Base-by-base conservation (phyloP, 1,140 invertebrate genomes). In the Pseudoatta argentina region DNA sequence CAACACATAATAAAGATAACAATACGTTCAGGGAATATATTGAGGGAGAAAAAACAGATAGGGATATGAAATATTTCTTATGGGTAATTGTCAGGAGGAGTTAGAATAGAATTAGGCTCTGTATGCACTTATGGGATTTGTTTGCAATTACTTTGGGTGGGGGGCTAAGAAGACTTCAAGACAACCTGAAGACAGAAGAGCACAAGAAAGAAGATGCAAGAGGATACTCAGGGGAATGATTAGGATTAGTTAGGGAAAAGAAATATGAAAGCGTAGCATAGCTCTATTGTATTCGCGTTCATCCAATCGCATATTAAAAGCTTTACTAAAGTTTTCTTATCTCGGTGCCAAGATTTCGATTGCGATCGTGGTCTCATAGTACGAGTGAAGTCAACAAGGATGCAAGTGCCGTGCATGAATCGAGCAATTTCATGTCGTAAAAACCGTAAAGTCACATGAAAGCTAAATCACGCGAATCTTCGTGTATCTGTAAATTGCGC, bases 171-270 rank as follows among this genome's bases (percentile, higher is more conserved):
- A 94, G 92, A 94, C 82, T n/a, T 93, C 92, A 94, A 93, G 93
- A 94, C 89, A 89, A 87, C 89, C 79, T 92, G 88, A 95, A 95
- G 95, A 95, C 76, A 93, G 93, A 96, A 95, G 95, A 94, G 89
- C 51, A 83, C 94, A 95, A 95, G 95, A 95, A 94, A 94, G 95
- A 95, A 95, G 94, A 95, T 91, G 88, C 88, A 91, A 93, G 92
- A 95, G 94, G 94, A 94, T 72, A 71, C 14, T 63, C 59, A 72
- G 78, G 82, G 82, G 21, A 53, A 72, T 82, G 82, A 81, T 57
- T 86, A 86, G 85, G 30, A 71, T 89, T 79, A 85, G 71, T 39
- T 78, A 77, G 82, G 86, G 76, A n/a, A 75, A 83, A 71, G 34
- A 59, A 78, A 73, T 63, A 64, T 59, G 1, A 24, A 4, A 48